These are phyloP conservation scores for Bedellia somnulentella DNA, from an alignment of 2,888 invertebrate species.

Conservation along the genomic window DNA sequence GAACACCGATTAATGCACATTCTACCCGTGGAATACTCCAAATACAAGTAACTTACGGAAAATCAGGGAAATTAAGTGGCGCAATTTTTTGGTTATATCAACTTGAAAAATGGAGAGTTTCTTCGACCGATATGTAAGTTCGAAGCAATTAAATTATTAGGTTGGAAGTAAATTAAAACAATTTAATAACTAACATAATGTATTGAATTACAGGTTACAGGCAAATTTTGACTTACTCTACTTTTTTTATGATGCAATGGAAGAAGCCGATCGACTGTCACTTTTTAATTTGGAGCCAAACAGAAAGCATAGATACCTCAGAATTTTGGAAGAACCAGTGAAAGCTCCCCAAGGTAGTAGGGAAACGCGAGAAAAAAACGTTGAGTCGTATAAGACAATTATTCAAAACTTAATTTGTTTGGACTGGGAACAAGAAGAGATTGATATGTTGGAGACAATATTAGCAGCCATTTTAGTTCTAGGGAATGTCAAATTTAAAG, in stretches of 20 bases:
- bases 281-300: slow-evolving; percentile 69
- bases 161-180: neutral
- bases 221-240: slow-evolving; percentile 90
- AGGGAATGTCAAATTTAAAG: slow-evolving; percentile 78
- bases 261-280: slow-evolving; percentile 65
- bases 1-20: slow-evolving; percentile 81
- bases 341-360: slow-evolving; percentile 64
- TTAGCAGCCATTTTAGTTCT: slow-evolving; percentile 76
- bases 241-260: slow-evolving; percentile 85
- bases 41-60: slow-evolving; percentile 80
- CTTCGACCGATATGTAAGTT: slow-evolving; percentile 72
- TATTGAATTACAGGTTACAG: slow-evolving; percentile 67
- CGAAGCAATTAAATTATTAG: neutral
- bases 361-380: slow-evolving; percentile 67
- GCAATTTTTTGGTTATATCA: slow-evolving; percentile 85
- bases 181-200: slow-evolving; percentile 1
- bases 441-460: slow-evolving; percentile 69
- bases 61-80: slow-evolving; percentile 84
- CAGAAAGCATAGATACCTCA: slow-evolving; percentile 73
- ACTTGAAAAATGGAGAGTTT: slow-evolving; percentile 87
- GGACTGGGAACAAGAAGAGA: slow-evolving; percentile 73
- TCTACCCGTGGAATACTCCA: slow-evolving; percentile 83
- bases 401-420: slow-evolving; percentile 65
- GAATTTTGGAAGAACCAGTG: slow-evolving; percentile 60
- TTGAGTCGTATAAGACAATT: slow-evolving; percentile 65